Base-by-base conservation (phyloP, 2,888 invertebrate species). In the Cinara cedri region DNA sequence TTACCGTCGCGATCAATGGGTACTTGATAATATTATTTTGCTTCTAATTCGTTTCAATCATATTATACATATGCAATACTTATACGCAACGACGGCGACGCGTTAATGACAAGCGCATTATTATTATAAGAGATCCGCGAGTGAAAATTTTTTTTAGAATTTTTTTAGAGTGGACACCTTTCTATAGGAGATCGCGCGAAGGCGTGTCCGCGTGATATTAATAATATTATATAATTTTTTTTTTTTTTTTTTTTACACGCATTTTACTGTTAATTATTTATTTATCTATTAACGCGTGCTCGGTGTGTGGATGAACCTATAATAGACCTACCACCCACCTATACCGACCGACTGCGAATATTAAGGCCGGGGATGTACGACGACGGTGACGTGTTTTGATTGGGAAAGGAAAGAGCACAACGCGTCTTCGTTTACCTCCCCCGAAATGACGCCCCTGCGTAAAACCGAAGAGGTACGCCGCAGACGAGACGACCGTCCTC, bases 11-110 rank as follows among this genome's bases (percentile, higher is more conserved):
- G 70, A 70, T 57, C 71, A 24, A 57, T 16, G 55, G 21, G 21
- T 13, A 72, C 71, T 72, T n/a, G 71, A 72, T 57, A 57, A n/a
- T n/a, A n/a, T n/a, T n/a, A n/a, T n/a, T 57, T 57, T 26, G 44
- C 55, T 16, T 16, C 1, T 10, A 44, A 46, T 46, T 34, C 44
- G 9, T 57, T 14, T 70, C 21, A 54, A 16, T 66, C n/a, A 11
- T 11, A n/a, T 6, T 62, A 16, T 62, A 34, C 16, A 21, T 24
- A 65, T 46, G 13, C 24, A 51, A 42, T 14, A 24, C 70, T 21
- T 6, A 16, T 19, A 14, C 70, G 10, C 66, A 34, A 54, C n/a
- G 34, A 13, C 42, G 6, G 11, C 9, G 26, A 21, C 19, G 26
- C 55, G 57, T 57, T 44, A 6, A 44, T 57, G 44, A 57, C 11